Base-by-base conservation (phyloP, 2,797 vertebrate genomes). In the Mastacembelus armatus region DNA sequence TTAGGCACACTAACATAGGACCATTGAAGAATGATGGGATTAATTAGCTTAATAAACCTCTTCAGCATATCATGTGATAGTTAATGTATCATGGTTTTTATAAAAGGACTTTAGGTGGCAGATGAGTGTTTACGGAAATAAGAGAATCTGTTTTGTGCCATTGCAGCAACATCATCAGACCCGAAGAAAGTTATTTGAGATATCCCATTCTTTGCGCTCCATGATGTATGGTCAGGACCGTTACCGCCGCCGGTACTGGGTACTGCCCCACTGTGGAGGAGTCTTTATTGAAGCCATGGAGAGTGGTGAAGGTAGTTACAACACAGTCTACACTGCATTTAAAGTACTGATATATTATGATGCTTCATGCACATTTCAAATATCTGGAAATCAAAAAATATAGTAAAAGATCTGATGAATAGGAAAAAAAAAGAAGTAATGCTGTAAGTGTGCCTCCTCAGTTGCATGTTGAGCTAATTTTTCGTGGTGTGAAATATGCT, bases 191-290 rank as follows among this genome's bases (percentile, higher is more conserved):
- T 90, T 99, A 50, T 98, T 98, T 83, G 98, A 99, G 77, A 96
- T 97, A 8, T 98, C 97, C 2, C 97, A 99, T 64, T 97, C 96
- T 43, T 88, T 99, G 52, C 96, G 98, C 66, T 97, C 97, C 0
- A 96, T 97, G 96, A 96, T 96, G 94, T 98, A 98, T 7, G 98
- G 98, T 10, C 98, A 99, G 80, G 98, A 99, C 82, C 96, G 98
- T 2, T 99, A 96, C 77, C 94, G 95, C 42, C 96, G 98, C 18
- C 94, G 98, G 33, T 99, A 98, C 87, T 99, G 98, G 98, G 96
- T 99, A 29, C 95, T 99, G 47, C 98, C 98, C 10, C 98, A 99
- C 26, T 99, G 98, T 68, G 98, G 98, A 26, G 98, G 98, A 0
- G 86, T 99, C 88, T 99, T 98, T 90, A 95, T 99, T 10, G 97